phyloP scores from a whole-genome alignment of 2,888 invertebrate species.

The Xestia rhomboidea region DNA sequence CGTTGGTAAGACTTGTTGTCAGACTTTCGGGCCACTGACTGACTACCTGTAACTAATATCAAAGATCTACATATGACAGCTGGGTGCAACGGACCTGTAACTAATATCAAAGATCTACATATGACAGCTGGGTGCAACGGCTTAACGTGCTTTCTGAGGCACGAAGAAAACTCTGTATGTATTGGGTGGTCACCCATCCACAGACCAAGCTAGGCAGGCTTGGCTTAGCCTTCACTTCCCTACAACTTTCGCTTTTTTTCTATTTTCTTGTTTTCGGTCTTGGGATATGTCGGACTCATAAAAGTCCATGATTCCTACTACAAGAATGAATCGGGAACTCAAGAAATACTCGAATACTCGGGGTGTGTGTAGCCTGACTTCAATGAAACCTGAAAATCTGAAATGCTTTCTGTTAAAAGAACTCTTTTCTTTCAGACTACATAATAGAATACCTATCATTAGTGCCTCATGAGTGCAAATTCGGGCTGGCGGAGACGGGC shows the following conservation, averaged over 20 bases:
- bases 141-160: no score
- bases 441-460: constrained; percentile 94
- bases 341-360: background rate
- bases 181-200: no score
- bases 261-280: background rate
- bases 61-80: no score
- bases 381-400: background rate
- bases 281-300: background rate
- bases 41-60: no score
- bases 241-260: background rate
- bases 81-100: no score
- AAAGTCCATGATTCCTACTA: background rate
- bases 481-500: constrained; percentile 93
- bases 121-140: no score
- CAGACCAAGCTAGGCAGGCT: no score
- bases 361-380: background rate
- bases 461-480: constrained; percentile 95
- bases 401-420: background rate
- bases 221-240: background rate
- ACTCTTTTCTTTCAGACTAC: constrained; percentile 90
- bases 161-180: no score
- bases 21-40: no score
- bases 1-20: no score
- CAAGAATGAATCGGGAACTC: background rate
- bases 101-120: no score